Base-by-base conservation (phyloP, 2,888 invertebrate genomes). In the Myathropa florea region DNA sequence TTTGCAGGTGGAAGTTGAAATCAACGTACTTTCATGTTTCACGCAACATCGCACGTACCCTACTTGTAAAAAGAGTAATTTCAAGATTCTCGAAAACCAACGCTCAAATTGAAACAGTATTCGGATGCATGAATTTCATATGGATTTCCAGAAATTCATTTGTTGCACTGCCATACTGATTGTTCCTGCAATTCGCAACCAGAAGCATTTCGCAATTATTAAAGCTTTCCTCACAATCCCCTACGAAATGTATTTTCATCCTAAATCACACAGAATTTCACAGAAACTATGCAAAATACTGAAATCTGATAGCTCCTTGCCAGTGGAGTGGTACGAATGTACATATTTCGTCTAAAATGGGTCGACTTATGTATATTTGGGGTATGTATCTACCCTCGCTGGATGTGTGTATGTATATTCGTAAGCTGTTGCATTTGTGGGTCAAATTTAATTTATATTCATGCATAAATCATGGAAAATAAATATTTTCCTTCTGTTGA, bases 371-470 rank as follows among this genome's bases (percentile, higher is more conserved):
- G 46, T n/a, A 21, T 33, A 36, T 24, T 21, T 46, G 30, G 46
- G 23, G 23, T 39, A 39, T n/a, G 14, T 9, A 39, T n/a, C 39
- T 39, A 14, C 14, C 39, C n/a, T 0, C 3, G 3, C n/a, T 3
- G 23, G 12, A 2, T 1, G 7, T 12, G 7, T 24, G 55, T 28
- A 70, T 24, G 28, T 33, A 73, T 72, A n/a, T n/a, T n/a, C n/a
- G n/a, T n/a, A 24, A 79, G 86, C 82, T 82, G 86, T 82, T 86
- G 86, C 86, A 86, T 83, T 86, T 86, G 55, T 86, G 73, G 86
- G 86, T 86, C 86, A 86, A 83, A 82, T 75, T 83, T 86, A 86
- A 86, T 86, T 86, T 75, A 83, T 86, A 86, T 75, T 83, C 86
- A 79, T 71, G 86, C 78, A 86, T 86, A 86, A 86, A 86, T 86